Evolutionary conservation across 1,140 invertebrate species (phyloP), one percentile per base, ranked within the genome.

Genomic region (Cydia splendana): DNA sequence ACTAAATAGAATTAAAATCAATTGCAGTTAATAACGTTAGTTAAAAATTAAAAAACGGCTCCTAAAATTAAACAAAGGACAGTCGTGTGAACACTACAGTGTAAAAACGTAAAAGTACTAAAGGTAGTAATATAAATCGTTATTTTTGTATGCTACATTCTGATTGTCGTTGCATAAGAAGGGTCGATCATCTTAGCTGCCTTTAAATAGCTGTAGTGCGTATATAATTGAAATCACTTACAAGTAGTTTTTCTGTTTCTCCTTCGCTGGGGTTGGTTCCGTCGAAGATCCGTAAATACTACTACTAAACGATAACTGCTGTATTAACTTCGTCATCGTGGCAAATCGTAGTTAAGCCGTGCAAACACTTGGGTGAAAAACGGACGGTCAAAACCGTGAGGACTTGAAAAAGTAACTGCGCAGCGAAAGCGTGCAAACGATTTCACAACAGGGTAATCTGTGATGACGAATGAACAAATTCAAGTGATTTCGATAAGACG

Each of bases 241-340:
- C 89, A 79, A 82, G 42, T 18, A 30, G 79, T 87, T 86, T 65
- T 79, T 86, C 80, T n/a, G 73, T 53, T 91, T 88, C 79, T 79
- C 76, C 71, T 88, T 84, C 65, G 76, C 78, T 80, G 86, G 77
- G 74, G 85, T 80, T 57, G 88, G 86, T 81, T 92, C 88, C 65
- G 90, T 80, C n/a, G 75, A 62, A 4, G 75, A 65, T 20, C 86
- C 85, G 83, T 87, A 91, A 87, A 87, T 93, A 93, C 87, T 93
- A 93, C 87, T 92, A 91, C 89, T 93, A 91, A 90, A 93, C 84
- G 86, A 90, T 89, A 93, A 93, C 81, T 91, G 90, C 89, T 91
- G 89, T 87, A 93, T 89, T 85, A 93, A 88, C 90, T 91, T 92
- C 82, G 90, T 92, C 91, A 93, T 93, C 87, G 85, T 93, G 91